phyloP scores from a whole-genome alignment of 1,140 invertebrate genomes.

The Eurosta solidaginis region DNA sequence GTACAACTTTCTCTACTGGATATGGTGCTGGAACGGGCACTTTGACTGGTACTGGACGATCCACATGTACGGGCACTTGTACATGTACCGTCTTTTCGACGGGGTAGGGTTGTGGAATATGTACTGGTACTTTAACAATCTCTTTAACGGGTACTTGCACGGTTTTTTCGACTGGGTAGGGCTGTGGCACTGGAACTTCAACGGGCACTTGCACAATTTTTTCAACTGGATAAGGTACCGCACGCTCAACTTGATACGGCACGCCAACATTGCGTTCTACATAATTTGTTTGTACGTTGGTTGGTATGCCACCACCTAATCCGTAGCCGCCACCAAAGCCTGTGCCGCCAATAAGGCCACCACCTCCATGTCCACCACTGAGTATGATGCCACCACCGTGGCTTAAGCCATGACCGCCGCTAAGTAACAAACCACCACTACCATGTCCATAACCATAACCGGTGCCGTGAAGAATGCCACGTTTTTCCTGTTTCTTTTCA shows the following conservation, averaged over 20 bases:
- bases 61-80: conserved; percentile 61
- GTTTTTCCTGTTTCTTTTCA: conserved; percentile 75
- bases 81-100: conserved; percentile 63
- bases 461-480: conserved; percentile 67
- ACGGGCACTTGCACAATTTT: conserved; percentile 69
- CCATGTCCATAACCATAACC: conserved; percentile 61
- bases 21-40: conserved; percentile 54
- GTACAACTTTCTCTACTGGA: conserved; percentile 60
- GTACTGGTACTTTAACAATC: conserved; percentile 69
- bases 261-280: conserved; percentile 64
- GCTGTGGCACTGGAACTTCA: conserved; percentile 68
- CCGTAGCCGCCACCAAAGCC: neutral
- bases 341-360: conserved; percentile 29
- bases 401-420: conserved; percentile 40
- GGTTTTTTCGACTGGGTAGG: conserved; percentile 67
- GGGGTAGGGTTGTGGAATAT: conserved; percentile 71
- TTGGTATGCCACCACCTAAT: conserved; percentile 44
- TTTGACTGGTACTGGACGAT: conserved; percentile 64
- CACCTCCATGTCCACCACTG: conserved; percentile 39
- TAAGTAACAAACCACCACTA: neutral
- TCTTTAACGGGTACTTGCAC: conserved; percentile 66
- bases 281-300: conserved; percentile 59
- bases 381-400: conserved; percentile 38
- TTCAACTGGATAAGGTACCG: conserved; percentile 68
- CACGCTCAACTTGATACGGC: conserved; percentile 68